Conservation (phyloP, 2,888 invertebrate species). For the Stenichneumon culpator region DNA sequence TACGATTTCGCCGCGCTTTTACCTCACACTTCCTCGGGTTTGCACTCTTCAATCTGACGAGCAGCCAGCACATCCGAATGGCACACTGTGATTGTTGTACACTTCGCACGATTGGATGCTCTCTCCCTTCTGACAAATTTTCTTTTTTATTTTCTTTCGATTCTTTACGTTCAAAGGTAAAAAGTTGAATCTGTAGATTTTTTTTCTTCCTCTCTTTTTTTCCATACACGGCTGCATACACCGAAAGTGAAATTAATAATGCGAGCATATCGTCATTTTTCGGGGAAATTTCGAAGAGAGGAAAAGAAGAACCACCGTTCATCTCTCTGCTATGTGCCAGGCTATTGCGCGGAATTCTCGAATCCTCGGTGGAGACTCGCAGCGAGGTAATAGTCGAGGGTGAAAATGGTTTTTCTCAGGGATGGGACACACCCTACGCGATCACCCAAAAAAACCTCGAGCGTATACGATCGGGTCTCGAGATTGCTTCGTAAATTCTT, state of each 20-base stretch:
- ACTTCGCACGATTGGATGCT: conserved; percentile 53
- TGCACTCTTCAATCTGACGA: conserved; percentile 44
- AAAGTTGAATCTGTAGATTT: neutral
- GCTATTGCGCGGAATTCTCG: conserved; percentile 1
- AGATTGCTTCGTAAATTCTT: conserved; percentile 79
- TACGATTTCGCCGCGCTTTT: conserved; percentile 67
- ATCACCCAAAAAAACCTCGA: conserved; percentile 36
- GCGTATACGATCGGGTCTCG: conserved; percentile 68
- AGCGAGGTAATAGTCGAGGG: conserved; percentile 44
- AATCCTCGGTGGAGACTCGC: conserved; percentile 28
- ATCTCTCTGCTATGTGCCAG: neutral
- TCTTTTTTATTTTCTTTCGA: conserved; percentile 6
- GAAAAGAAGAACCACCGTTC: conserved; percentile 4
- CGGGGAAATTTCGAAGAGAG: neutral
- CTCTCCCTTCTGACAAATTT: conserved; percentile 12
- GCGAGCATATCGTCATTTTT: conserved; percentile 16
- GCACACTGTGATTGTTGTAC: conserved; percentile 46
- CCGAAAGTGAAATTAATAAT: conserved; percentile 12
- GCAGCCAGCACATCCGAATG: conserved; percentile 4
- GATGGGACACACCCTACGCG: conserved; percentile 12
- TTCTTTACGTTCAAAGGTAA: neutral
- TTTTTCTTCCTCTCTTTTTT: conserved; percentile 1
- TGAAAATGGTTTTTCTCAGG: conserved; percentile 51
- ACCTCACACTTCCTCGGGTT: conserved; percentile 57
- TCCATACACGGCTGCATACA: conserved; percentile 1